A percentile compares a stretch with the other conserved stretches of the same genome.
These are phyloP conservation scores for Proteles cristata DNA, from an alignment of 2,113 vertebrate genomes.

Conservation along the genomic window DNA sequence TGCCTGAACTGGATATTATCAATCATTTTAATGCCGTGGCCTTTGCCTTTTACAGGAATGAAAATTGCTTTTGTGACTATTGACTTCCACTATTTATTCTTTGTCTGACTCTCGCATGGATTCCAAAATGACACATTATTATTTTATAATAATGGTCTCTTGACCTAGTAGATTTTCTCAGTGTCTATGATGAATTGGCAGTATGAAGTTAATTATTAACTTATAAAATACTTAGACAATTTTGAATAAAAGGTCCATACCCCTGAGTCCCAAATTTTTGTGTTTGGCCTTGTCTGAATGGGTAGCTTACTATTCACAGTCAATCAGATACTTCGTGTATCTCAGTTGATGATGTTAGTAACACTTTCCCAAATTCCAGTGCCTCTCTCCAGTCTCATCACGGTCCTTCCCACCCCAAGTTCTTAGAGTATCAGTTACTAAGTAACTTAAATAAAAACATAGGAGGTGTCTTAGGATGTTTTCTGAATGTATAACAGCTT, in stretches of 20 bases:
- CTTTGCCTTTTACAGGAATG: neutral
- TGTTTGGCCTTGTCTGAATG: neutral
- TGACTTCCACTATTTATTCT: neutral
- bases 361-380: neutral
- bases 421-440: neutral
- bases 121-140: neutral
- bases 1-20: neutral
- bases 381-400: neutral
- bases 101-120: neutral
- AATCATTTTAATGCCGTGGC: neutral
- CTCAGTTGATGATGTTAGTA: neutral
- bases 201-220: neutral
- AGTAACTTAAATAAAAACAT: neutral
- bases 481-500: neutral
- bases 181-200: neutral
- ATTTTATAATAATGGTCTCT: neutral
- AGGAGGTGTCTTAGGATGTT: neutral
- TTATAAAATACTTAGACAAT: constrained; percentile 8
- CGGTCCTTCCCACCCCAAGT: neutral
- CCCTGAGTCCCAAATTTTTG: neutral
- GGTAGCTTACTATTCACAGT: neutral
- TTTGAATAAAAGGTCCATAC: neutral
- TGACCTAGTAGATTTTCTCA: neutral
- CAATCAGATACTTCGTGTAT: neutral
- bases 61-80: neutral